phyloP scores from a whole-genome alignment of 2,113 vertebrate species.

The Uria lomvia region DNA sequence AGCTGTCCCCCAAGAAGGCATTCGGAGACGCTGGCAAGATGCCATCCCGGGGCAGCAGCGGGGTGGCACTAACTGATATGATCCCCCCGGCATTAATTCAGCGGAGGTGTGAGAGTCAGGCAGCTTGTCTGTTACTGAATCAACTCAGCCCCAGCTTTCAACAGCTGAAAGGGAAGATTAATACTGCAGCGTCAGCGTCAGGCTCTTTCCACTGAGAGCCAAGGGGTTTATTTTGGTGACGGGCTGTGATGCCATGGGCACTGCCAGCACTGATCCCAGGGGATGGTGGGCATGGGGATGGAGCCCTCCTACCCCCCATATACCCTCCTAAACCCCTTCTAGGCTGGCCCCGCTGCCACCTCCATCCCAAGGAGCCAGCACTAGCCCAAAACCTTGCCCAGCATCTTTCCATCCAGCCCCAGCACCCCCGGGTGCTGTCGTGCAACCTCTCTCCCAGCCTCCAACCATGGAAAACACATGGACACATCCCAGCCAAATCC shows the following conservation, averaged over 20 bases:
- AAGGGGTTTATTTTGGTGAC: background rate
- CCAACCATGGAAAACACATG: background rate
- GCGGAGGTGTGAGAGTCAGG: background rate
- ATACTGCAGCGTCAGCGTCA: background rate
- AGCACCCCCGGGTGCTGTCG: background rate
- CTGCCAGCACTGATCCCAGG: rapidly evolving
- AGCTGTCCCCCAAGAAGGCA: background rate
- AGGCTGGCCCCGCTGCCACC: background rate
- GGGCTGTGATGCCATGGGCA: background rate
- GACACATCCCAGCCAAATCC: background rate
- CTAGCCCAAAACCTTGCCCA: background rate
- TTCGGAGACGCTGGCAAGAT: background rate
- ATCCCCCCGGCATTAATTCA: background rate
- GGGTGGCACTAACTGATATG: background rate
- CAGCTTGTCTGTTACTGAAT: background rate
- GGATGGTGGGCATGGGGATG: background rate
- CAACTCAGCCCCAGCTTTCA: background rate
- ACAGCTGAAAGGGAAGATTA: background rate
- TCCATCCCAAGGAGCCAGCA: background rate
- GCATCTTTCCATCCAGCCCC: background rate
- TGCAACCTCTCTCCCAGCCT: background rate
- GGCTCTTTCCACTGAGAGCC: background rate
- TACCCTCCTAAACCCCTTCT: background rate
- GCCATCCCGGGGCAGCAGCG: background rate
- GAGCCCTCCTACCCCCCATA: background rate